phyloP scores from a whole-genome alignment of 2,113 vertebrate species.

The Myrmecobius fasciatus region DNA sequence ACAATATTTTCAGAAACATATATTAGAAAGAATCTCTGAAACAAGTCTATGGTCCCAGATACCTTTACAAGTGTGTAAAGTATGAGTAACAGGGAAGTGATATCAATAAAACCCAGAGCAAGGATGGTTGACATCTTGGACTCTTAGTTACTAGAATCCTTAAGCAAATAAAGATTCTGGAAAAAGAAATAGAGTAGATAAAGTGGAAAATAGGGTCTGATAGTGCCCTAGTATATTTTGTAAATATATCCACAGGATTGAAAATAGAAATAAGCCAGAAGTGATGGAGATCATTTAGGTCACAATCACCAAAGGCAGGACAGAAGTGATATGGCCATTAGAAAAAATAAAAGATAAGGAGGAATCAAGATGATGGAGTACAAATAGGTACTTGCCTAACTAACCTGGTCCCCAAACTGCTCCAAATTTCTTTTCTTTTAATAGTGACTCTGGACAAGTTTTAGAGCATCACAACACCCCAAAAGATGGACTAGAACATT shows the following conservation, averaged over 20 bases:
- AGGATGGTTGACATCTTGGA: neutral
- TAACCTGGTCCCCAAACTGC: no score
- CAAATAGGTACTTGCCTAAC: no score
- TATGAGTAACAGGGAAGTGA: neutral
- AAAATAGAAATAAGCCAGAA: neutral
- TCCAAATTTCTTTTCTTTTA: no score
- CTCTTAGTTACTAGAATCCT: neutral
- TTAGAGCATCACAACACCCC: no score
- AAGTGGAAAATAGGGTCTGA: neutral
- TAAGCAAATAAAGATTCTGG: neutral
- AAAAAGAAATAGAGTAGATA: neutral
- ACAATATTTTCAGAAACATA: neutral
- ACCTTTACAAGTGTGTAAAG: neutral
- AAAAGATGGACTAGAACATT: no score
- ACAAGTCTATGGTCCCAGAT: neutral
- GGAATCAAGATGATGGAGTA: no score
- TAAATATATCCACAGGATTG: neutral
- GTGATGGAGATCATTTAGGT: neutral
- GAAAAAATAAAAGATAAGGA: neutral
- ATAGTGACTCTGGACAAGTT: no score
- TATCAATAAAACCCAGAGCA: neutral
- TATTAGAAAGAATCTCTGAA: neutral
- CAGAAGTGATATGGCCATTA: neutral
- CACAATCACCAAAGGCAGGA: no score
- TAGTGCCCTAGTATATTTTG: neutral